Base-by-base conservation (phyloP, 1,140 invertebrate species). In the Macrotrachela quadricornifera region DNA sequence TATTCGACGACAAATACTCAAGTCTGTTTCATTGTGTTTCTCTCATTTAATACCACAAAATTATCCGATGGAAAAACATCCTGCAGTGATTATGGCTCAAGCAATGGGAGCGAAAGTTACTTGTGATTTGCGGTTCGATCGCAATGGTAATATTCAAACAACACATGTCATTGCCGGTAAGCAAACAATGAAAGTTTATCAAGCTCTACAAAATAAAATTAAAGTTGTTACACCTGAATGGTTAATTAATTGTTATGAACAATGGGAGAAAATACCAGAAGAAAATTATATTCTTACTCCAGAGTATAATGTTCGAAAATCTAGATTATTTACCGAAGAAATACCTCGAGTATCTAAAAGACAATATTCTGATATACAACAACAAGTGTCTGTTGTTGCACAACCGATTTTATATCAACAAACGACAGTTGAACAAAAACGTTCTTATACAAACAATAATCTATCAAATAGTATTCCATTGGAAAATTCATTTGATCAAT, bases 181-280 rank as follows among this genome's bases (percentile, higher is more conserved):
- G 37, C 44, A 44, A 6, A 53, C 51, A 10, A 47, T 44, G 3
- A 53, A 53, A 43, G 51, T 53, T 11, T 30, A 53, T 43, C 44
- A 53, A 16, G 46, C 44, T 14, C 37, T 53, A 11, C 46, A 53
- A 21, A 30, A 30, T 30, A 30, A 30, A 4, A 53, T 53, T 6
- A 46, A 53, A 47, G 51, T 53, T 16, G 51, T 53, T 1, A 53
- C 51, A 17, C 45, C 45, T 2, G 51, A 53, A 37, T 53, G 51
- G 51, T 17, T 53, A n/a, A 46, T 53, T 15, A 21, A 53, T 46
- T 53, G 44, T 43, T 41, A 53, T 53, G 46, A 53, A 39, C 42
- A 43, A 47, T 53, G 51, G 51, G 17, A 11, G 14, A 40, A 39
- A 15, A 46, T 37, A 42, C 44, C 46, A 17, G 51, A 47, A 48